Evolutionary conservation across 1,140 invertebrate species (phyloP).

Genomic region (Lycorma delicatula): DNA sequence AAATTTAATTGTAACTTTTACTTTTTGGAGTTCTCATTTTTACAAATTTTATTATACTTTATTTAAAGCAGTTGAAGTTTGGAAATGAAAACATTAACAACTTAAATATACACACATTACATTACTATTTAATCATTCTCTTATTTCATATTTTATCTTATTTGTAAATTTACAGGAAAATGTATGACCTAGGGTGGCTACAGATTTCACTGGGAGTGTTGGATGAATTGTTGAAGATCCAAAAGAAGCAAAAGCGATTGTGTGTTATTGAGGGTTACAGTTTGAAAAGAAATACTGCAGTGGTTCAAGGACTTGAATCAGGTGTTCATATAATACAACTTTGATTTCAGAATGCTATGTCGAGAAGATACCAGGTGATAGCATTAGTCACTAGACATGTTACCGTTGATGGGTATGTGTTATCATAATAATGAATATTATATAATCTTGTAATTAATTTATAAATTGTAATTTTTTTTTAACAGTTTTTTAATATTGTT

Average conservation of each 20-base stretch:
- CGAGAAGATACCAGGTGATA: constrained; percentile 49
- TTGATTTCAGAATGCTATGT: constrained; percentile 53
- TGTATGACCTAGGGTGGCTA: constrained; percentile 49
- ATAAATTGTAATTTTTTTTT: no score
- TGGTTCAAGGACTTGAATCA: constrained; percentile 37
- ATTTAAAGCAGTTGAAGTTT: no score
- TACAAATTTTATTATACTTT: no score
- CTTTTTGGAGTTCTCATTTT: no score
- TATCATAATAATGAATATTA: no score
- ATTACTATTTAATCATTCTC: no score
- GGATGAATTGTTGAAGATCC: constrained; percentile 56
- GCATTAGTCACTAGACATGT: constrained; percentile 45
- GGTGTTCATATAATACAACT: constrained; percentile 49
- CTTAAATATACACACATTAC: no score
- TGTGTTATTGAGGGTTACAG: constrained; percentile 47
- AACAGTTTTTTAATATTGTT: no score
- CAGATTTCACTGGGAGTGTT: constrained; percentile 55
- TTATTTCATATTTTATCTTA: no score
- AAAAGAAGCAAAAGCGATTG: constrained; percentile 51
- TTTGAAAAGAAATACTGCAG: constrained; percentile 41
- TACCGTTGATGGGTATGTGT: constrained; percentile 49
- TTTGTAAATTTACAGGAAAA: constrained; percentile 54
- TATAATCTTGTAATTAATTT: no score
- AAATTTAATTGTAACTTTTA: no score
- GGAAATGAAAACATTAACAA: no score